Conservation (phyloP, 1,140 invertebrate species). For the Zaprionus gabonicus region DNA sequence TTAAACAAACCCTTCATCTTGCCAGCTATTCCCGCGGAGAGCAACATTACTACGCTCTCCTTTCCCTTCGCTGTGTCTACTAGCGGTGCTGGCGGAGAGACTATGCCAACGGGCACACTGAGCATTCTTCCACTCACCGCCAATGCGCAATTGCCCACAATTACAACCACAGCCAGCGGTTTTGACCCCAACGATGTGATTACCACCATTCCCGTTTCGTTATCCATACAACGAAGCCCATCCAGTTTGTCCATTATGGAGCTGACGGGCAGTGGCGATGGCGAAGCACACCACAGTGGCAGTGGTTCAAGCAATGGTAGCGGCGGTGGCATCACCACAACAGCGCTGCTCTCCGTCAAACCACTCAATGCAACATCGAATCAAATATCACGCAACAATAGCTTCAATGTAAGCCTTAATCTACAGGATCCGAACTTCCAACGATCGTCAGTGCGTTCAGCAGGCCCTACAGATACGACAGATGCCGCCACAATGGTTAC, state of each 20-base stretch:
- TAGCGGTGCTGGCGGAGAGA: slow-evolving; percentile 51
- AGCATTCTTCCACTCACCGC: slow-evolving; percentile 72
- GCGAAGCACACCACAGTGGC: slow-evolving; percentile 50
- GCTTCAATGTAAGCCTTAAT: slow-evolving; percentile 75
- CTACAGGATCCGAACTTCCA: slow-evolving; percentile 62
- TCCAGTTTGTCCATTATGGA: slow-evolving; percentile 73
- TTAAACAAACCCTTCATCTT: background rate
- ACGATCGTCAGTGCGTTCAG: slow-evolving; percentile 68
- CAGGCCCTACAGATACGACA: slow-evolving; percentile 50
- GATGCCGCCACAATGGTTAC: slow-evolving; percentile 44
- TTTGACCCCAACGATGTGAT: slow-evolving; percentile 76
- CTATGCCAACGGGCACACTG: slow-evolving; percentile 69
- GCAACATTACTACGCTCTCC: slow-evolving; percentile 76
- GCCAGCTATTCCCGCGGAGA: slow-evolving; percentile 58
- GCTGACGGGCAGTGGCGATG: slow-evolving; percentile 50
- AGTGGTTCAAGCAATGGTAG: slow-evolving; percentile 54
- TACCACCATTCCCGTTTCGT: slow-evolving; percentile 75
- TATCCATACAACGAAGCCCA: slow-evolving; percentile 74
- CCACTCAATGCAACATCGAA: slow-evolving; percentile 61
- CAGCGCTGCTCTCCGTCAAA: slow-evolving; percentile 75
- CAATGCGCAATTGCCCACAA: slow-evolving; percentile 71
- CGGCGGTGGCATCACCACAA: slow-evolving; percentile 63
- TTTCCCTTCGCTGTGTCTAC: slow-evolving; percentile 79
- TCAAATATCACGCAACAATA: slow-evolving; percentile 73
- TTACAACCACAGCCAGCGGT: slow-evolving; percentile 69